phyloP scores from a whole-genome alignment of 2,888 invertebrate genomes.

The Caenorhabditis japonica region DNA sequence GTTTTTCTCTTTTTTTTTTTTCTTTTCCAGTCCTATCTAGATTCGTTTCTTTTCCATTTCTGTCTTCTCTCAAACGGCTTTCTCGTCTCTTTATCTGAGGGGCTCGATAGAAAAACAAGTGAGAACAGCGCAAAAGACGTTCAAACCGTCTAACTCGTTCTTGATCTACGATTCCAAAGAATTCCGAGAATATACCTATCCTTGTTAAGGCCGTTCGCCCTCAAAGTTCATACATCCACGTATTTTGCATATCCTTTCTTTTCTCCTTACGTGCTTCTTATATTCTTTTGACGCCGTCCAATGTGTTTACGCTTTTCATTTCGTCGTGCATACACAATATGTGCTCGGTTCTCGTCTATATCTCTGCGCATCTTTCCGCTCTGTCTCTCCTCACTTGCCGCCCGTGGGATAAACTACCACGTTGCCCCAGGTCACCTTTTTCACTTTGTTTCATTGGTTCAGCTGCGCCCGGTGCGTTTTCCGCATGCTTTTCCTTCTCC shows the following conservation, averaged over 20 bases:
- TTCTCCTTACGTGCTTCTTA: no score
- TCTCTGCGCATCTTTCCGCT: no score
- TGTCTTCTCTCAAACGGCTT: no score
- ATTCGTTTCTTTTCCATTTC: no score
- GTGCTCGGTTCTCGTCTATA: background rate
- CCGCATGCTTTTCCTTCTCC: slow-evolving; percentile 3
- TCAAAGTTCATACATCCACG: slow-evolving; percentile 4
- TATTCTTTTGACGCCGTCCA: background rate
- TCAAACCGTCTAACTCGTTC: background rate
- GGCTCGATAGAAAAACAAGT: background rate
- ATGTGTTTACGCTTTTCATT: slow-evolving; percentile 3
- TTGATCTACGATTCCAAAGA: background rate
- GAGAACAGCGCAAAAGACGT: slow-evolving; percentile 3
- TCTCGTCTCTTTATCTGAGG: no score
- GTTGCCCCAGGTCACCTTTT: background rate
- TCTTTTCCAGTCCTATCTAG: background rate
- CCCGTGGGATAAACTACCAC: background rate
- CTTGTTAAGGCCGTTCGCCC: no score
- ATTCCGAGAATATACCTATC: no score
- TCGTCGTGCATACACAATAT: slow-evolving; percentile 14
- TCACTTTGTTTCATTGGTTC: slow-evolving; percentile 39
- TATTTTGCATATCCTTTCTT: no score
- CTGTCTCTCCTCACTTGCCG: slow-evolving; percentile 2
- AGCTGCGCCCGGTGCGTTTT: background rate
- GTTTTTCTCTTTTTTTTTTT: no score